Percentiles rank a stretch among this genome's conserved stretches.
Conservation (phyloP, 2,888 invertebrate species). For the Automeris io region DNA sequence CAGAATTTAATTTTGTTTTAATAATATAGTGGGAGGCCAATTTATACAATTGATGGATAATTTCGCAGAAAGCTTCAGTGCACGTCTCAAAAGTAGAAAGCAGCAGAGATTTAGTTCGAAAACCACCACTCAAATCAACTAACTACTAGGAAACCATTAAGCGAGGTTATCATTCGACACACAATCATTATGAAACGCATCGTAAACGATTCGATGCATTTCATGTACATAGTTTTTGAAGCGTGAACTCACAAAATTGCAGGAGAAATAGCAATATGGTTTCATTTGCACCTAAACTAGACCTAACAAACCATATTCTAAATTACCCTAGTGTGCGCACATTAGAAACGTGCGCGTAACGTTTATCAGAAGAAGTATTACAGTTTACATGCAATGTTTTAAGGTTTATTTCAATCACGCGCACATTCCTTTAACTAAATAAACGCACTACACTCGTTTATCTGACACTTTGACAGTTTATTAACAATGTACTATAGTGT, state of each 20-base stretch:
- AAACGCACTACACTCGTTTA: slow-evolving; percentile 8
- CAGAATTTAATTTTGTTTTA: background rate
- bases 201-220: slow-evolving; percentile 39
- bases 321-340: slow-evolving; percentile 26
- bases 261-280: slow-evolving; percentile 36
- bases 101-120: slow-evolving; percentile 59
- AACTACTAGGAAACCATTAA: slow-evolving; percentile 67
- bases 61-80: slow-evolving; percentile 45
- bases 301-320: slow-evolving; percentile 39
- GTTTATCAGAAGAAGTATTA: background rate
- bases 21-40: slow-evolving; percentile 32
- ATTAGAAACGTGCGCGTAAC: slow-evolving; percentile 6
- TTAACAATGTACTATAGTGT: background rate
- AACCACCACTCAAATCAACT: slow-evolving; percentile 68
- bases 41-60: slow-evolving; percentile 19
- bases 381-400: background rate
- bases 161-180: slow-evolving; percentile 62
- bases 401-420: slow-evolving; percentile 1
- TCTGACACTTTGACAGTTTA: slow-evolving; percentile 5
- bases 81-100: slow-evolving; percentile 53
- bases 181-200: slow-evolving; percentile 39
- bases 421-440: slow-evolving; percentile 2
- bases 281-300: slow-evolving; percentile 27
- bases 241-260: slow-evolving; percentile 39
- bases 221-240: slow-evolving; percentile 47